Percentiles rank a stretch among this genome's conserved stretches.
Evolutionary conservation across 37 sponge, comb jelly and placozoan species (phyloP).

Genomic region (Bolinopsis microptera): DNA sequence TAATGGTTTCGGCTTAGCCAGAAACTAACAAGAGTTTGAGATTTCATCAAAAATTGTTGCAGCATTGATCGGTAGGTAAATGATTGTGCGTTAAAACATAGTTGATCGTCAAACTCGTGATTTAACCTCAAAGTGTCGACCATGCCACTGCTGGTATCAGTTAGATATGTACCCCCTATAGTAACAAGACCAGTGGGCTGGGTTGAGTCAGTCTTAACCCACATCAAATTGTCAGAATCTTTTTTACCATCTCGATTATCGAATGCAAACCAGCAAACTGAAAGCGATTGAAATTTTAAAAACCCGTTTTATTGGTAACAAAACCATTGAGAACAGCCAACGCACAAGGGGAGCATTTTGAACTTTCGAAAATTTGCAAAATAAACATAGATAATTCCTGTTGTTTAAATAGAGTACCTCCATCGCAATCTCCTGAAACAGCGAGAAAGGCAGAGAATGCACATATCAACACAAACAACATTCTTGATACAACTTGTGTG

Average conservation of each 20-base stretch:
- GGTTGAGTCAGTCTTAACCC: neutral
- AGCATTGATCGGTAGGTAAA: too few species aligned
- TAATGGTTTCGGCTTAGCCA: too few species aligned
- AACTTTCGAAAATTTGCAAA: too few species aligned
- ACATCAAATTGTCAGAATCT: neutral
- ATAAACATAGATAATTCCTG: too few species aligned
- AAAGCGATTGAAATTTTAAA: too few species aligned
- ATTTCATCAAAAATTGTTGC: too few species aligned
- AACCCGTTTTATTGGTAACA: too few species aligned
- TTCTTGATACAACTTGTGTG: neutral
- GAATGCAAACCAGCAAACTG: neutral
- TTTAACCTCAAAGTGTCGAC: neutral
- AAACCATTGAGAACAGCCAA: too few species aligned
- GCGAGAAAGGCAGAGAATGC: neutral
- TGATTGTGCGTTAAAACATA: too few species aligned
- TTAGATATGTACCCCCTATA: neutral
- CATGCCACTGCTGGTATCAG: neutral
- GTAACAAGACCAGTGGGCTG: neutral
- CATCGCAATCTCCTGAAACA: neutral
- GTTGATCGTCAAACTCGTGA: too few species aligned
- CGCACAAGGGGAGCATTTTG: too few species aligned
- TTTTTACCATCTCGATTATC: neutral
- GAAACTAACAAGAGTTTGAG: too few species aligned
- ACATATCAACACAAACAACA: neutral
- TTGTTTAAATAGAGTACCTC: neutral